These are phyloP conservation scores for Nomia melanderi DNA, from an alignment of 1,140 invertebrate species.

Conservation along the genomic window DNA sequence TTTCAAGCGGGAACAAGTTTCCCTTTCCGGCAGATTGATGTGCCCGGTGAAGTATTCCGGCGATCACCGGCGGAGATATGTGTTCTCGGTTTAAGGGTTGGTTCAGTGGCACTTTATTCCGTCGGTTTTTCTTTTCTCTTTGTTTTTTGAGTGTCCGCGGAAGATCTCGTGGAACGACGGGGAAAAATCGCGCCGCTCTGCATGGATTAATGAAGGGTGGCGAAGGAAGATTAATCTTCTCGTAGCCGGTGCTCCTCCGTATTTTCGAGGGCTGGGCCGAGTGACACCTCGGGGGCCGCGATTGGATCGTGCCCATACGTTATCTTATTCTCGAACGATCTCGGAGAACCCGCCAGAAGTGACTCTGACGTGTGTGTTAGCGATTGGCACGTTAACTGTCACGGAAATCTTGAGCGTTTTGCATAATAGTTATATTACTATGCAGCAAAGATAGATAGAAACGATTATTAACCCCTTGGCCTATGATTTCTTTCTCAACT, in stretches of 20 bases:
- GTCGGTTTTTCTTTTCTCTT: background rate
- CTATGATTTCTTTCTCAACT: too few species aligned
- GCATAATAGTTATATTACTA: too few species aligned
- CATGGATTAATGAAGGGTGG: background rate
- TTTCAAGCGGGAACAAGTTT: background rate
- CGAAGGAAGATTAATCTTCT: slow-evolving; percentile 14
- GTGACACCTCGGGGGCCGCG: background rate
- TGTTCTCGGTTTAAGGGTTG: slow-evolving; percentile 30
- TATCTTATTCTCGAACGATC: background rate
- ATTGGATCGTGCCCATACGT: background rate
- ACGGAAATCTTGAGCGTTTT: too few species aligned
- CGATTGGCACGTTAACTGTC: background rate
- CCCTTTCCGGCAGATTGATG: background rate
- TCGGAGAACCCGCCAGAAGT: background rate
- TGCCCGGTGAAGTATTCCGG: background rate
- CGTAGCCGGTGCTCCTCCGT: background rate
- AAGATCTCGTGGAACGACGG: slow-evolving; percentile 32
- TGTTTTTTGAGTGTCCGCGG: slow-evolving; percentile 5
- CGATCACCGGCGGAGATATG: background rate
- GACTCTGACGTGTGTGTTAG: background rate
- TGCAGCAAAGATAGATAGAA: too few species aligned
- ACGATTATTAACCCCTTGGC: too few species aligned
- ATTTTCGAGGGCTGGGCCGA: background rate
- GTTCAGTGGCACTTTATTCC: slow-evolving; percentile 11
- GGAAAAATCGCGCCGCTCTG: background rate